A percentile compares a stretch with the other conserved stretches of the same genome.
Conservation (phyloP, 37 sponge, comb jelly and placozoan genomes). For the Corticium candelabrum region DNA sequence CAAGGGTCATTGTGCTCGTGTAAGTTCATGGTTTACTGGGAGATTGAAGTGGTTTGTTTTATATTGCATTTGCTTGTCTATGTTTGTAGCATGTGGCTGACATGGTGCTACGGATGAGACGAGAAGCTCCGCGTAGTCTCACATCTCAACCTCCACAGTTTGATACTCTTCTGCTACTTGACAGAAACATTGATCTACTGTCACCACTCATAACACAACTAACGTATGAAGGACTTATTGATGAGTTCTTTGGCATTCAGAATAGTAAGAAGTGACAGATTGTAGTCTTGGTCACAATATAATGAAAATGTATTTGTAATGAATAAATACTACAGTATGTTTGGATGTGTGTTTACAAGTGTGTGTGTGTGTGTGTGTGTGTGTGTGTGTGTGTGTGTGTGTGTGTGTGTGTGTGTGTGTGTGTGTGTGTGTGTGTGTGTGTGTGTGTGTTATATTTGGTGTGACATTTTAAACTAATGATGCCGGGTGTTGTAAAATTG, state of each 20-base stretch:
- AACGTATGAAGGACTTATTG: constrained; percentile 95
- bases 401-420: too few relatives aligned
- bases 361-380: neutral
- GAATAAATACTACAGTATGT: too few relatives aligned
- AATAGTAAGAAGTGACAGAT: constrained; percentile 22
- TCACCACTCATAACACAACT: constrained; percentile 88
- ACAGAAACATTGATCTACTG: constrained; percentile 86
- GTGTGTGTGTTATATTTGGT: too few relatives aligned
- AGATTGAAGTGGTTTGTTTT: too few relatives aligned
- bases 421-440: too few relatives aligned
- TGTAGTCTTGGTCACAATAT: too few relatives aligned
- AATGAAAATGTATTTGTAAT: too few relatives aligned
- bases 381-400: constrained; percentile 5
- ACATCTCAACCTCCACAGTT: constrained; percentile 47
- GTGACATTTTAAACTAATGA: neutral
- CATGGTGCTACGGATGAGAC: constrained; percentile 59
- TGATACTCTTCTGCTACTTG: constrained; percentile 71
- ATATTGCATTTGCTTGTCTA: too few relatives aligned
- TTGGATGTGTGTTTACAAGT: too few relatives aligned
- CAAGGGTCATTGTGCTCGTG: constrained; percentile 70
- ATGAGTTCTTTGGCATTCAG: constrained; percentile 82
- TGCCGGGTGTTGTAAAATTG: neutral
- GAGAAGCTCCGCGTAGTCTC: constrained; percentile 19
- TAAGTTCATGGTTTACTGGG: constrained; percentile 24
- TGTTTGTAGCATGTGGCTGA: constrained; percentile 59